phyloP scores from a whole-genome alignment of 2,888 invertebrate species.

The Gortyna flavago region DNA sequence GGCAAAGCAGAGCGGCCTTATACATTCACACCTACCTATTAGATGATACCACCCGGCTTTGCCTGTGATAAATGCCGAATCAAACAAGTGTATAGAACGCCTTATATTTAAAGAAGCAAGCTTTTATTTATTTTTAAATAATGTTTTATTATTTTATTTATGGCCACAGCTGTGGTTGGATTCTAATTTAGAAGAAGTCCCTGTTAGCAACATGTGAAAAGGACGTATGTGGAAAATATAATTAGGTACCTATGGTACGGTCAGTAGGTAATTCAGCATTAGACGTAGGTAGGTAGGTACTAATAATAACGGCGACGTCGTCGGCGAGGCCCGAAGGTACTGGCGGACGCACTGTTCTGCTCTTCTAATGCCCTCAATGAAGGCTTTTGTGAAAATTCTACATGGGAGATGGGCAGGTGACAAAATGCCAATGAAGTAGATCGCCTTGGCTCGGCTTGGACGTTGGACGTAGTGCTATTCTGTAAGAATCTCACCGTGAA shows the following conservation, averaged over 20 bases:
- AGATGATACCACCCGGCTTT: neutral
- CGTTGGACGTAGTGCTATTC: neutral
- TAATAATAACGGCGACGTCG: no score
- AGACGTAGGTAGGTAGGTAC: neutral
- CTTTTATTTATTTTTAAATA: conserved; percentile 6
- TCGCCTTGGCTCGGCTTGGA: neutral
- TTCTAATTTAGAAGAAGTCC: neutral
- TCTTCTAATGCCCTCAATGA: neutral
- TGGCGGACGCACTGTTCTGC: neutral
- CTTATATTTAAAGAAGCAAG: neutral
- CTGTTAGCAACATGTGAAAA: neutral
- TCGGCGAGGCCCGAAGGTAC: neutral
- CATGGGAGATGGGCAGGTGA: neutral
- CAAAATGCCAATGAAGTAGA: neutral
- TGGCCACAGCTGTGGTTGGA: neutral
- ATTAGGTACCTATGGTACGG: neutral
- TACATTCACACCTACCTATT: neutral
- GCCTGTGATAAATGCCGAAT: no score
- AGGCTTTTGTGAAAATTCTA: neutral
- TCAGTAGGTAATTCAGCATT: neutral
- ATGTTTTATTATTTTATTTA: conserved; percentile 13
- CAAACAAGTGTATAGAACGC: neutral
- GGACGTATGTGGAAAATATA: neutral
- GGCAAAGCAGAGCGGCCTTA: neutral
- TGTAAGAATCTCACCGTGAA: no score